Percentiles rank a stretch among this genome's conserved stretches.
Conservation (phyloP, 2,797 vertebrate species). For the Scolopax bukidnonensis region DNA sequence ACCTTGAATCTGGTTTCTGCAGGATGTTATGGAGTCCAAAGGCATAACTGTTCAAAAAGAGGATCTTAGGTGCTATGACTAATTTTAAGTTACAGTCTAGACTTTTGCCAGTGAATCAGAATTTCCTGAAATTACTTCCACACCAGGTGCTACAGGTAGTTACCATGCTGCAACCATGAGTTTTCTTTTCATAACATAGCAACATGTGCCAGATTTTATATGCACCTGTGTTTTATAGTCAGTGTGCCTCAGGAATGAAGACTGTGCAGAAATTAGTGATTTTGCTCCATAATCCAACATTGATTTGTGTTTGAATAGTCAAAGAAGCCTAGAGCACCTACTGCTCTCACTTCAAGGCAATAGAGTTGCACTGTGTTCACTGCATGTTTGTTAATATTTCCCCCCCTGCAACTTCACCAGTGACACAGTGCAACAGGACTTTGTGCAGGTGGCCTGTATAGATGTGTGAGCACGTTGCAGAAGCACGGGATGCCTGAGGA, state of each 20-base stretch:
- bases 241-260: neutral
- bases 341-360: neutral
- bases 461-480: neutral
- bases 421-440: neutral
- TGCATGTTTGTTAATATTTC: neutral
- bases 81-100: neutral
- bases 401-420: neutral
- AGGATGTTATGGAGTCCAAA: neutral
- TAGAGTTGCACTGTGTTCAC: neutral
- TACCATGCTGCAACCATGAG: neutral
- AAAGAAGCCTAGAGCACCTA: neutral
- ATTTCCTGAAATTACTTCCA: neutral
- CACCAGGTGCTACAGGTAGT: neutral
- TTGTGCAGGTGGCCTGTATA: neutral
- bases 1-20: neutral
- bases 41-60: neutral
- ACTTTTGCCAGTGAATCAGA: neutral
- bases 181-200: neutral
- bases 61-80: neutral
- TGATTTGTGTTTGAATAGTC: neutral
- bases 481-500: neutral
- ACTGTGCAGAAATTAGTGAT: neutral
- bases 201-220: neutral
- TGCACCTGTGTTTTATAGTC: neutral
- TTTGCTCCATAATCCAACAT: neutral